phyloP scores from a whole-genome alignment of 53 echinoderm and acorn worm species.

The Mesocentrotus franciscanus region DNA sequence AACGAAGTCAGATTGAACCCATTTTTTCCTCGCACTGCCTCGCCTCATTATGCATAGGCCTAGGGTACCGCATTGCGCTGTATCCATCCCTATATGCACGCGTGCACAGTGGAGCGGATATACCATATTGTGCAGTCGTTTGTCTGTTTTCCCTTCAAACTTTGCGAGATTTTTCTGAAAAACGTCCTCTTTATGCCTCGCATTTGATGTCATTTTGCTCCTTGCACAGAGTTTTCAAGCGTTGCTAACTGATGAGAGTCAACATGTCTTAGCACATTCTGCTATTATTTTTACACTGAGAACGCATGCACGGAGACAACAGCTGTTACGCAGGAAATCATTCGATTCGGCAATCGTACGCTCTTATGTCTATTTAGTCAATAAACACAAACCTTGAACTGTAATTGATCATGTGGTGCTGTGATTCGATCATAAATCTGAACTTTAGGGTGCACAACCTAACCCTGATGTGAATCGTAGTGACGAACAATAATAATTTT shows the following conservation, averaged over 20 bases:
- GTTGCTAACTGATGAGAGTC: neutral
- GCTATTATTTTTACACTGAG: neutral
- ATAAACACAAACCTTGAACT: neutral
- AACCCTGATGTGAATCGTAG: neutral
- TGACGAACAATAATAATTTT: neutral
- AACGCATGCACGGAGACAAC: neutral
- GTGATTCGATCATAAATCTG: neutral
- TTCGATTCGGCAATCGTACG: neutral
- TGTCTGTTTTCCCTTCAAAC: neutral
- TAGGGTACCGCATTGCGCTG: neutral
- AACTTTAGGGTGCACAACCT: neutral
- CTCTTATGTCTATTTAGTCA: neutral
- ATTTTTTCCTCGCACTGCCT: neutral
- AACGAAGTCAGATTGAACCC: neutral
- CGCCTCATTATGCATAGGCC: neutral
- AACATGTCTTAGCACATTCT: neutral
- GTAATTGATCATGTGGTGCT: neutral
- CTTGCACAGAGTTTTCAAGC: neutral
- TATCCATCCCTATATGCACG: neutral
- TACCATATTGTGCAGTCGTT: constrained; percentile 6
- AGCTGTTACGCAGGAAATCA: neutral
- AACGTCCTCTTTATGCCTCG: neutral
- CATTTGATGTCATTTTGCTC: neutral
- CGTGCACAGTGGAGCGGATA: neutral
- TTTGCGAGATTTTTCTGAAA: neutral